Percentiles rank a stretch among this genome's conserved stretches.
Evolutionary conservation across 1,140 invertebrate species (phyloP).

Genomic region (Babylonia areolata): DNA sequence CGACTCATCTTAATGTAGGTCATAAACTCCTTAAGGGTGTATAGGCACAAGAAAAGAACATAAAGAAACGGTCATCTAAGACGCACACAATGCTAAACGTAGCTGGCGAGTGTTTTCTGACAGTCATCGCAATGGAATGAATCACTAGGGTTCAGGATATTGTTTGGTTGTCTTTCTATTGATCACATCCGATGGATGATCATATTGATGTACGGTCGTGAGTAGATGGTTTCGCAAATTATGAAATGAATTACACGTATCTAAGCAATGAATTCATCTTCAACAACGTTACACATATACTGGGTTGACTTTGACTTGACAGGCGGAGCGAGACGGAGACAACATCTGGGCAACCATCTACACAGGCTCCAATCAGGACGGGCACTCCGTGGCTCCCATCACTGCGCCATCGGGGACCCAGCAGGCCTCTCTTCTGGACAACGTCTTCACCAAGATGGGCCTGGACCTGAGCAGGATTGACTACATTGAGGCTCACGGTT

Average conservation of each 20-base stretch:
- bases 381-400: slow-evolving; percentile 55
- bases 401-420: slow-evolving; percentile 57
- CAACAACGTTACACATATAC: not conserved
- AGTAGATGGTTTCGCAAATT: not conserved
- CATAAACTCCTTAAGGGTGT: too few species aligned
- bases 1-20: too few species aligned
- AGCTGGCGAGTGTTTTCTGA: too few species aligned
- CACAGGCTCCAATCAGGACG: slow-evolving; percentile 63
- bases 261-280: not conserved
- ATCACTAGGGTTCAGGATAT: too few species aligned
- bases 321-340: slow-evolving; percentile 57
- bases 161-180: too few species aligned
- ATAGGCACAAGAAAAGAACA: too few species aligned
- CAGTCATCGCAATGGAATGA: too few species aligned
- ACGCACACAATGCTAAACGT: too few species aligned
- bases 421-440: slow-evolving; percentile 49
- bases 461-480: slow-evolving; percentile 43
- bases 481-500: slow-evolving; percentile 63
- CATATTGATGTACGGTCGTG: too few species aligned
- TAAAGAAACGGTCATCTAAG: too few species aligned
- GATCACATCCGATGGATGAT: too few species aligned
- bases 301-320: not conserved
- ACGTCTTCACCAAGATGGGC: slow-evolving; percentile 41
- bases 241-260: not conserved
- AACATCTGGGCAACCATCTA: slow-evolving; percentile 60